These are phyloP conservation scores for Scaeva pyrastri DNA, from an alignment of 2,888 invertebrate genomes.

Conservation along the genomic window DNA sequence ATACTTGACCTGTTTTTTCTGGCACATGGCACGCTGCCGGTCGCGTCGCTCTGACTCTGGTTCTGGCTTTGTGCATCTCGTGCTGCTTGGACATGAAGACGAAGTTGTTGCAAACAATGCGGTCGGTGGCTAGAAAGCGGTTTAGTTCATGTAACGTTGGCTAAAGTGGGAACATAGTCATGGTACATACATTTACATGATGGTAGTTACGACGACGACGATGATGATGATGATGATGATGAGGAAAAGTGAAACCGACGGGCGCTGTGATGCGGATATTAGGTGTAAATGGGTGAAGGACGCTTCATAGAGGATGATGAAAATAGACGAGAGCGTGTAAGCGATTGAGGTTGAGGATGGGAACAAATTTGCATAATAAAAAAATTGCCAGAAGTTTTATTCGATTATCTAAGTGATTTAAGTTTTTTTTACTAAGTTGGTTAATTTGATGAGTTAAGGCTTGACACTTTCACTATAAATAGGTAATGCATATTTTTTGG, in stretches of 20 bases:
- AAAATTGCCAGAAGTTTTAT: background rate
- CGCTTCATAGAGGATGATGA: background rate
- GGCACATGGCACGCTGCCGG: slow-evolving; percentile 17
- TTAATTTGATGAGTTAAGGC: background rate
- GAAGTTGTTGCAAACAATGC: slow-evolving; percentile 27
- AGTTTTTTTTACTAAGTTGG: background rate
- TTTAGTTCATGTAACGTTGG: slow-evolving; percentile 30
- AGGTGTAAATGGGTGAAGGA: slow-evolving; percentile 51
- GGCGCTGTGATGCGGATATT: slow-evolving; percentile 38
- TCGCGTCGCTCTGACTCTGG: too few species aligned
- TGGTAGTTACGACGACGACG: background rate
- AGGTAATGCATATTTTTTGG: too few species aligned
- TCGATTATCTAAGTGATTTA: background rate
- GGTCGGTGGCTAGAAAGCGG: slow-evolving; percentile 23
- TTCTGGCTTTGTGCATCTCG: background rate
- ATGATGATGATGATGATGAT: slow-evolving; percentile 15
- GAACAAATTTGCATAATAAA: slow-evolving; percentile 16
- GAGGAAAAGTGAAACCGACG: slow-evolving; percentile 59
- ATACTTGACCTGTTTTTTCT: slow-evolving; percentile 66
- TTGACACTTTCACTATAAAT: background rate
- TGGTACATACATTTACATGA: background rate
- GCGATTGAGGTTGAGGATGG: background rate
- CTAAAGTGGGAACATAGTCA: background rate
- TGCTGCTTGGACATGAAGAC: slow-evolving; percentile 60
- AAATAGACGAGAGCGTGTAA: slow-evolving; percentile 6